phyloP scores from a whole-genome alignment of 2,797 vertebrate genomes.

The Esox lucius region DNA sequence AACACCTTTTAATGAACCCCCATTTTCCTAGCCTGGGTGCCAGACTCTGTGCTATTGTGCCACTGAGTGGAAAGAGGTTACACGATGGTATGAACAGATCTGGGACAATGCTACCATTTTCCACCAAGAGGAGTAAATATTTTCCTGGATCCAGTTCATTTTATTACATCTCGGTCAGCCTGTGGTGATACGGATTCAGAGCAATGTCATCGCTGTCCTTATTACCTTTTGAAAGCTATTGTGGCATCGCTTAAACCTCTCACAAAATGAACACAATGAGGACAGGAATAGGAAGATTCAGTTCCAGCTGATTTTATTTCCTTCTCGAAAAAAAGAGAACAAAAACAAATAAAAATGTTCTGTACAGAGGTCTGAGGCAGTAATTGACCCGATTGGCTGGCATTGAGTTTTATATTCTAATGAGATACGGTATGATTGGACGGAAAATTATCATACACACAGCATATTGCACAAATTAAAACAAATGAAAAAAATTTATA shows the following conservation, averaged over 20 bases:
- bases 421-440: slow-evolving; percentile 87
- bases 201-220: neutral
- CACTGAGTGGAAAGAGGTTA: too few species aligned
- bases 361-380: slow-evolving; percentile 99
- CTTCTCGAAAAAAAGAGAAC: slow-evolving; percentile 86
- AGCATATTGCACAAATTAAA: slow-evolving; percentile 99
- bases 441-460: slow-evolving; percentile 91
- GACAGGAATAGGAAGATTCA: slow-evolving; percentile 78
- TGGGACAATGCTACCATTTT: neutral
- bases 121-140: neutral
- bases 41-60: too few species aligned
- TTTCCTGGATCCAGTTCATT: neutral
- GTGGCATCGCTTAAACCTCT: too few species aligned
- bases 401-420: slow-evolving; percentile 86
- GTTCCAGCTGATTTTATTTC: slow-evolving; percentile 99
- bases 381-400: slow-evolving; percentile 98
- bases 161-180: neutral
- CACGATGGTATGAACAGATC: too few species aligned
- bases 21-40: too few species aligned
- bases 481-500: slow-evolving; percentile 81
- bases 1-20: neutral
- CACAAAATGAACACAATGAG: neutral
- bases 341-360: slow-evolving; percentile 78
- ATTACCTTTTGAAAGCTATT: too few species aligned
- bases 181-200: neutral